A percentile compares a stretch with the other conserved stretches of the same genome.
Conservation (phyloP, 2,113 vertebrate species). For the Agapornis roseicollis region DNA sequence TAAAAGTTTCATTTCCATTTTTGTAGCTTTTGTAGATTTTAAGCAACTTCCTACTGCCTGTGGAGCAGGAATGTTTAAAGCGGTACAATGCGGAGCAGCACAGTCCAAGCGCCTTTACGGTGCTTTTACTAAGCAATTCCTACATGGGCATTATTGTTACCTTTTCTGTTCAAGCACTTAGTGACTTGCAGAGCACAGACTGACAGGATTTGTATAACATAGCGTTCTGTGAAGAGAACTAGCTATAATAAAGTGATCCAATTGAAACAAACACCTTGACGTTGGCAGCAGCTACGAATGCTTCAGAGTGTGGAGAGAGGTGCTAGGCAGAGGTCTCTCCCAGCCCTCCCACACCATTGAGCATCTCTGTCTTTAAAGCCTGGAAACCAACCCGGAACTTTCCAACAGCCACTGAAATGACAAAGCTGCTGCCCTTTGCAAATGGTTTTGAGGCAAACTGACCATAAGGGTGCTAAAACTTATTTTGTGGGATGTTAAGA, state of each 20-base stretch:
- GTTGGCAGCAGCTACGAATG: fast-evolving
- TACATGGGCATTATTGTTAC: not conserved
- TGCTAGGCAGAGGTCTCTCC: fast-evolving
- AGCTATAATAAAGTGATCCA: not conserved
- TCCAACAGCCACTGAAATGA: fast-evolving
- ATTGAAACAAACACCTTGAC: not conserved
- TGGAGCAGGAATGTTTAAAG: not conserved
- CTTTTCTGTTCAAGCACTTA: not conserved
- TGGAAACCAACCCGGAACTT: not conserved
- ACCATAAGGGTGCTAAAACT: not conserved
- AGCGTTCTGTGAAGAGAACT: not conserved
- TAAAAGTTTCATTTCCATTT: not conserved
- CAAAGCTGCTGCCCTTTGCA: not conserved
- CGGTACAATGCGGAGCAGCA: fast-evolving
- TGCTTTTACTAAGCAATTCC: not conserved
- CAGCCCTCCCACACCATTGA: not conserved
- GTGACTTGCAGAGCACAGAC: too few relatives aligned
- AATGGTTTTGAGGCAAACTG: fast-evolving
- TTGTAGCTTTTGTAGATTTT: not conserved
- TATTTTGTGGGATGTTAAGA: fast-evolving
- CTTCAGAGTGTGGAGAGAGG: fast-evolving
- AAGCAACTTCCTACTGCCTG: not conserved
- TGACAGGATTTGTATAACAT: fast-evolving
- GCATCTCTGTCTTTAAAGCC: not conserved
- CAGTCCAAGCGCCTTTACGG: not conserved